Evolutionary conservation across 2,113 vertebrate species (phyloP).

Genomic region (Periophthalmodon schlosseri): DNA sequence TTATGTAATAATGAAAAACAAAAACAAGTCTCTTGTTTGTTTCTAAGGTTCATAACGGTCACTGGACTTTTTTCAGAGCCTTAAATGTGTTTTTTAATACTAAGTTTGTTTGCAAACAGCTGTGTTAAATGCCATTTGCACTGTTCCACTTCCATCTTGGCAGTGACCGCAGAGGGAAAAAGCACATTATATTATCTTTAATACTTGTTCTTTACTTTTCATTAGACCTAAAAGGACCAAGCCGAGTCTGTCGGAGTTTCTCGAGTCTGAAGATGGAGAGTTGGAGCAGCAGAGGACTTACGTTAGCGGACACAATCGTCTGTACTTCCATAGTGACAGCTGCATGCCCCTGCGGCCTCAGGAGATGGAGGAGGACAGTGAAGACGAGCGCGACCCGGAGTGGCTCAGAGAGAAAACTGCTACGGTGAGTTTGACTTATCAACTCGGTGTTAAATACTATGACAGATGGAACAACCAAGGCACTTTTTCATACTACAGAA

Average conservation of each 20-base stretch:
- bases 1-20: background rate
- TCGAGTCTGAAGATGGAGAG: conserved; percentile 96
- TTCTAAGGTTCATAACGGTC: background rate
- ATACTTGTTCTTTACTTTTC: background rate
- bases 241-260: conserved; percentile 95
- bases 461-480: too few species aligned
- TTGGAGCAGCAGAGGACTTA: conserved; percentile 96
- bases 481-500: too few species aligned
- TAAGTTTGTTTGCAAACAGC: too few species aligned
- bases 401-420: conserved; percentile 98
- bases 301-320: conserved; percentile 95
- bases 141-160: too few species aligned
- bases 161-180: background rate
- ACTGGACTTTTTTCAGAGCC: too few species aligned
- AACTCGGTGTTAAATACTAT: background rate
- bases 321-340: conserved; percentile 98
- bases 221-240: conserved; percentile 94
- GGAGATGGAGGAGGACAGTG: conserved; percentile 98
- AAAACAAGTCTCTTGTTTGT: background rate
- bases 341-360: conserved; percentile 96
- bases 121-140: too few species aligned
- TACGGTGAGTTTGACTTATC: conserved; percentile 78
- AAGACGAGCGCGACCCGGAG: conserved; percentile 94
- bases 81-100: too few species aligned
- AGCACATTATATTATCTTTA: background rate